Evolutionary conservation across 1,140 invertebrate species (phyloP).

Genomic region (Macrostomum lignano): DNA sequence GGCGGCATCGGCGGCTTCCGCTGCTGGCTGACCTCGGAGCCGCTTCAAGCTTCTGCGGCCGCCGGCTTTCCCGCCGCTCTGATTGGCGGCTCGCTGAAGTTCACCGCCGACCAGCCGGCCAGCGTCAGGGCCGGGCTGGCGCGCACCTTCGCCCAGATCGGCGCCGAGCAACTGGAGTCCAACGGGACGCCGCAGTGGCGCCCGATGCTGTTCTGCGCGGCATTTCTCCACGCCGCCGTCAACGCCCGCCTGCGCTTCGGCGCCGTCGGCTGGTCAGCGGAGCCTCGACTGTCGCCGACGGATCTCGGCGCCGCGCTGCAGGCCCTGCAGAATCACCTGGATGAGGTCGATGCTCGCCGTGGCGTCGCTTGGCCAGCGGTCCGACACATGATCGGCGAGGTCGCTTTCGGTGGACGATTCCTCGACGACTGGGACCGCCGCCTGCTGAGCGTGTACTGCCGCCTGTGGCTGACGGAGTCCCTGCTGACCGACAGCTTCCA

Average conservation of each 20-base stretch:
- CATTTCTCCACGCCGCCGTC: conserved; percentile 40
- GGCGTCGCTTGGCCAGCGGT: conserved; percentile 70
- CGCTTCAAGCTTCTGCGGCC: too few species aligned
- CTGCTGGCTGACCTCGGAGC: too few species aligned
- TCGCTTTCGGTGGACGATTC: conserved; percentile 62
- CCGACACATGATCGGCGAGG: conserved; percentile 72
- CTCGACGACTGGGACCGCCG: conserved; percentile 70
- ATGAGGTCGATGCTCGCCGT: conserved; percentile 50
- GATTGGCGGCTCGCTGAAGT: too few species aligned
- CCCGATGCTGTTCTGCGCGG: conserved; percentile 63
- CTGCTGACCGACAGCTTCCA: too few species aligned
- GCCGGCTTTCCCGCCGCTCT: too few species aligned
- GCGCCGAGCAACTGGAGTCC: conserved; percentile 67
- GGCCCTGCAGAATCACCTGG: conserved; percentile 80
- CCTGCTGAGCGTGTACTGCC: conserved; percentile 45
- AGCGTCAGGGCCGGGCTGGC: conserved; percentile 51
- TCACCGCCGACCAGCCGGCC: conserved; percentile 80
- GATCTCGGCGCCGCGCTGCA: conserved; percentile 78
- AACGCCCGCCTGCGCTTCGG: conserved; percentile 68
- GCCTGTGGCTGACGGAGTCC: too few species aligned
- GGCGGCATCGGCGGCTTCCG: too few species aligned
- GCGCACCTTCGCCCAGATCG: conserved; percentile 57
- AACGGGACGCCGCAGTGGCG: conserved; percentile 69
- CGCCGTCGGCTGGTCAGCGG: conserved; percentile 74
- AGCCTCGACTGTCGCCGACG: conserved; percentile 84